Percentiles rank a stretch among this genome's conserved stretches.
These are phyloP conservation scores for Anoplolepis gracilipes DNA, from an alignment of 1,140 invertebrate species.

Conservation along the genomic window DNA sequence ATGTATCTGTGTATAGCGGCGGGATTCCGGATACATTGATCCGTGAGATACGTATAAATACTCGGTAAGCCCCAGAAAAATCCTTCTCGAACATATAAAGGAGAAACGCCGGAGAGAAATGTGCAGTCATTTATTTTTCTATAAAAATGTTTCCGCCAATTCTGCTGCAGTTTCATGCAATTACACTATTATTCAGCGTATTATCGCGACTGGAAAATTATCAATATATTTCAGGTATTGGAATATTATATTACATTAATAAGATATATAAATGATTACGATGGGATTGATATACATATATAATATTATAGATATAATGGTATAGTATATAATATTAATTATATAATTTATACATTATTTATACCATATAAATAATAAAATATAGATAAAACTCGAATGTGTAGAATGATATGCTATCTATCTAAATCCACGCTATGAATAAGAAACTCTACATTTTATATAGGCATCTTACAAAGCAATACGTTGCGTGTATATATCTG, in stretches of 20 bases:
- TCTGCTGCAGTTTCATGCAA: neutral
- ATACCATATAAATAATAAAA: neutral
- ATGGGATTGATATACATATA: neutral
- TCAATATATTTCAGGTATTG: neutral
- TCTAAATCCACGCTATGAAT: neutral
- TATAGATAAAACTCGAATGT: neutral
- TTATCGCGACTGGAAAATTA: neutral
- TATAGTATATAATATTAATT: neutral
- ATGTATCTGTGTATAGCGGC: constrained; percentile 3
- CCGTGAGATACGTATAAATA: constrained; percentile 28
- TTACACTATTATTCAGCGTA: neutral
- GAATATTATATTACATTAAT: too few species aligned
- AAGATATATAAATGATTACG: neutral
- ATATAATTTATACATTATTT: neutral
- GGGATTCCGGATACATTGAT: constrained; percentile 7
- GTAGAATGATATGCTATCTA: neutral
- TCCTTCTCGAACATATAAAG: neutral
- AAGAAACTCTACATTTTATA: neutral
- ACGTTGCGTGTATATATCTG: too few species aligned
- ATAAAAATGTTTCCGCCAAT: constrained; percentile 15
- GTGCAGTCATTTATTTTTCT: constrained; percentile 26
- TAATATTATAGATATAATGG: too few species aligned
- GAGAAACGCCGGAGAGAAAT: neutral
- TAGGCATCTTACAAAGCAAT: neutral
- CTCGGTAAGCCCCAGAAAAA: neutral